phyloP scores from a whole-genome alignment of 2,888 invertebrate species.

The Cosmia trapezina region DNA sequence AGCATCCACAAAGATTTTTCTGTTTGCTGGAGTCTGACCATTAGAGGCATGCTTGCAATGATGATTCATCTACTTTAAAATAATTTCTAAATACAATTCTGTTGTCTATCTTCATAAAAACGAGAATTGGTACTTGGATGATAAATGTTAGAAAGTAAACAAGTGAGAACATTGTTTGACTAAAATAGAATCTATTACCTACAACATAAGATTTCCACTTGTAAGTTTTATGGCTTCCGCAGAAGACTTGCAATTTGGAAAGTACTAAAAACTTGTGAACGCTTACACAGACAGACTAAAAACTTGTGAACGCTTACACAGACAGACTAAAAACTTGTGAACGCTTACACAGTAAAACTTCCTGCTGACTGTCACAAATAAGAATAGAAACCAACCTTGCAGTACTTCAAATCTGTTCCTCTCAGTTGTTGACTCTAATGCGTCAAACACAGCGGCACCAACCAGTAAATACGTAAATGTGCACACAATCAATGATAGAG shows the following conservation, averaged over 20 bases:
- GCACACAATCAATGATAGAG: constrained; percentile 99
- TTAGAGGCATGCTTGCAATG: neutral
- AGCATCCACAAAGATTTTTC: too few species aligned
- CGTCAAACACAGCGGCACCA: constrained; percentile 99
- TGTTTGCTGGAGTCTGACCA: too few species aligned
- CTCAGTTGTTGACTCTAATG: constrained; percentile 99
- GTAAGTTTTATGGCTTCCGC: neutral
- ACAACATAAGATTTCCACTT: neutral
- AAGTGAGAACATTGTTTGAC: neutral
- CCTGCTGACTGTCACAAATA: neutral
- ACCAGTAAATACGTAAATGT: constrained; percentile 99
- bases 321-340: neutral
- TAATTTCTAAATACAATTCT: neutral
- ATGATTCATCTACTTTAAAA: neutral
- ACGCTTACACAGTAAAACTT: neutral
- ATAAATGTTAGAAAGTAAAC: neutral
- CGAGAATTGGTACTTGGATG: neutral
- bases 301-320: neutral
- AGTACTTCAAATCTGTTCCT: constrained; percentile 96
- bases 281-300: neutral
- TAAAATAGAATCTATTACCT: neutral
- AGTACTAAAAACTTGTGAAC: neutral
- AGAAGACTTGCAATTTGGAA: too few species aligned
- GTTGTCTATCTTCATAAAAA: neutral
- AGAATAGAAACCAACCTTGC: constrained; percentile 91